A percentile compares a stretch with the other conserved stretches of the same genome.
Conservation (phyloP, 1,140 invertebrate species). For the Ceratina australensis region DNA sequence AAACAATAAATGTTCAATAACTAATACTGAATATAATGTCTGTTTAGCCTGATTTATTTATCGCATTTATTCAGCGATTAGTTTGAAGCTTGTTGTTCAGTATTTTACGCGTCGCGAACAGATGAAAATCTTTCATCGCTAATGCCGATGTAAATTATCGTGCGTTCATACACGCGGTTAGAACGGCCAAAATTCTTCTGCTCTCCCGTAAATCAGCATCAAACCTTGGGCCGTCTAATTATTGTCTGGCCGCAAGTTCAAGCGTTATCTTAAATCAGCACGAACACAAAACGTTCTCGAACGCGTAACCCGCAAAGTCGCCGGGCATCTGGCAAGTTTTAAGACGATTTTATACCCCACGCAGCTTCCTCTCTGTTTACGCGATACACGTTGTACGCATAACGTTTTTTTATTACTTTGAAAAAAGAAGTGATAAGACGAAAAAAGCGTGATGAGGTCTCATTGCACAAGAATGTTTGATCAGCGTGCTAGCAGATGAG, state of each 20-base stretch:
- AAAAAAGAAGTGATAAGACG: too few relatives aligned
- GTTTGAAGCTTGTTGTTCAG: too few relatives aligned
- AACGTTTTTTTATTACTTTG: too few relatives aligned
- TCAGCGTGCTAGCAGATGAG: too few relatives aligned
- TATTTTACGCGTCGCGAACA: too few relatives aligned
- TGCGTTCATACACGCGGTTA: not conserved
- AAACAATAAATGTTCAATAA: too few relatives aligned
- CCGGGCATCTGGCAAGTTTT: not conserved
- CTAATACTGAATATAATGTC: too few relatives aligned
- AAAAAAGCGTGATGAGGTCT: too few relatives aligned
- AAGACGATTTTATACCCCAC: too few relatives aligned
- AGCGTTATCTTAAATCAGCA: slow-evolving; percentile 47
- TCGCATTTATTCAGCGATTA: not conserved
- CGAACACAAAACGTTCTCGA: slow-evolving; percentile 3
- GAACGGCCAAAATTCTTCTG: slow-evolving; percentile 26
- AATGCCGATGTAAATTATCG: not conserved
- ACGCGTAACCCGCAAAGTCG: not conserved
- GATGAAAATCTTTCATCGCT: not conserved
- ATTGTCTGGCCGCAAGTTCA: slow-evolving; percentile 24
- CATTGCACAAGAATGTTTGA: too few relatives aligned
- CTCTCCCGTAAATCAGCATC: slow-evolving; percentile 40
- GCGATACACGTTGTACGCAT: not conserved
- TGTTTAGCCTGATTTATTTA: too few relatives aligned
- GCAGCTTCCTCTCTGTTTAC: not conserved
- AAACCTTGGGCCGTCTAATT: slow-evolving; percentile 32